These are phyloP conservation scores for Columbina picui DNA, from an alignment of 2,113 vertebrate genomes.

Conservation along the genomic window DNA sequence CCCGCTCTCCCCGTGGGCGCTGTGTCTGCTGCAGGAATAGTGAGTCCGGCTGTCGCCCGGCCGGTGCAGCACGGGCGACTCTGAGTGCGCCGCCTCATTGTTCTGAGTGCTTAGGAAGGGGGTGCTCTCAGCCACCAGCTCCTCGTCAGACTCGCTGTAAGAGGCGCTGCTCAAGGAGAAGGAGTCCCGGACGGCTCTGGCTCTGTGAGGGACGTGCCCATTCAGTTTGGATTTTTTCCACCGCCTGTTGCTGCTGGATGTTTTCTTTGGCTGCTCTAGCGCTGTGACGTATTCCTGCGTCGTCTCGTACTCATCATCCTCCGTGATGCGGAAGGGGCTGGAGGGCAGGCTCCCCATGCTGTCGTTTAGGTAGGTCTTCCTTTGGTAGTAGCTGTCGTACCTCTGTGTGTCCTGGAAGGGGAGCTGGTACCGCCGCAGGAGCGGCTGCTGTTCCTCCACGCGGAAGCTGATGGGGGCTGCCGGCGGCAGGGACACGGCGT, in stretches of 20 bases:
- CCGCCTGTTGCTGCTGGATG: slow-evolving; percentile 83
- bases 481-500: slow-evolving; percentile 91
- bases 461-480: slow-evolving; percentile 89
- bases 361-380: slow-evolving; percentile 89
- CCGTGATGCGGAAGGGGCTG: slow-evolving; percentile 91
- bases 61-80: slow-evolving; percentile 87
- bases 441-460: slow-evolving; percentile 90
- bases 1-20: slow-evolving; percentile 76
- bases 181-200: slow-evolving; percentile 87
- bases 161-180: slow-evolving; percentile 94
- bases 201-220: slow-evolving; percentile 90
- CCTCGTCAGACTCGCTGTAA: slow-evolving; percentile 90
- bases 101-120: slow-evolving; percentile 96
- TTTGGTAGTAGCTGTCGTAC: slow-evolving; percentile 92
- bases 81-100: slow-evolving; percentile 80
- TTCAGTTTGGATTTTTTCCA: slow-evolving; percentile 94
- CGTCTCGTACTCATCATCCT: slow-evolving; percentile 96
- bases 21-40: slow-evolving; percentile 86
- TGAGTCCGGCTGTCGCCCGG: slow-evolving; percentile 93
- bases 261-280: slow-evolving; percentile 85
- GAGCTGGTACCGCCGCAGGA: slow-evolving; percentile 88
- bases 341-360: slow-evolving; percentile 94
- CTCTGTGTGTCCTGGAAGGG: slow-evolving; percentile 88
- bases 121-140: slow-evolving; percentile 92
- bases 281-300: slow-evolving; percentile 94